phyloP scores from a whole-genome alignment of 1,140 invertebrate genomes.

The Trichonephila clavata region DNA sequence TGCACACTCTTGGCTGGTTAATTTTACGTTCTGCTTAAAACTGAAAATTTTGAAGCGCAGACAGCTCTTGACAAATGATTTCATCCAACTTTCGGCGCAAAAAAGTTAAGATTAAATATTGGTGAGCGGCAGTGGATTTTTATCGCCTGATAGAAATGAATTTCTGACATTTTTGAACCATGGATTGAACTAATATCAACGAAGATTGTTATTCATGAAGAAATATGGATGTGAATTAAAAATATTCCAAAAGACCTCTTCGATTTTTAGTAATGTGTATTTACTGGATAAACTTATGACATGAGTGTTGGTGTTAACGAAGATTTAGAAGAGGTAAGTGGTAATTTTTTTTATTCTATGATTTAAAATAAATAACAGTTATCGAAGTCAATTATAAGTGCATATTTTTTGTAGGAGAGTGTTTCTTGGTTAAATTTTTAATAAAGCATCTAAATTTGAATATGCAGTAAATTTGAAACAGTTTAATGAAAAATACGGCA shows the following conservation, averaged over 20 bases:
- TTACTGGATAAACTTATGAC: constrained; percentile 69
- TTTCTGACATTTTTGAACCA: constrained; percentile 1
- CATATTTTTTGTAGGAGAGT: too few relatives aligned
- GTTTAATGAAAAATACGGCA: too few relatives aligned
- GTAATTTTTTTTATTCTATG: not conserved
- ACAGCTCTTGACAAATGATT: constrained; percentile 55
- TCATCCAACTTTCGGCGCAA: constrained; percentile 30
- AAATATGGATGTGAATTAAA: constrained; percentile 13
- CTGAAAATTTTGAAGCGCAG: constrained; percentile 15
- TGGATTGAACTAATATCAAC: not conserved
- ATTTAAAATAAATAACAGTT: too few relatives aligned
- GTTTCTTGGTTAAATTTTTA: too few relatives aligned
- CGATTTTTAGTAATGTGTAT: constrained; percentile 15
- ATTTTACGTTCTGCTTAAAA: constrained; percentile 3
- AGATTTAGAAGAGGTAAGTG: constrained; percentile 75
- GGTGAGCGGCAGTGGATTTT: not conserved
- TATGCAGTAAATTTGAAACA: too few relatives aligned
- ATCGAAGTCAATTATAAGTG: too few relatives aligned
- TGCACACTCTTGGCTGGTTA: not conserved
- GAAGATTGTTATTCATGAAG: not conserved
- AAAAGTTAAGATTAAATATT: constrained; percentile 54
- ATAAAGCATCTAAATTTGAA: too few relatives aligned
- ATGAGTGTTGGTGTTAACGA: constrained; percentile 76
- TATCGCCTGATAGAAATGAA: constrained; percentile 10
- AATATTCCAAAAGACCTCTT: not conserved